phyloP scores from a whole-genome alignment of 2,888 invertebrate species.

The Euzophera pinguis region DNA sequence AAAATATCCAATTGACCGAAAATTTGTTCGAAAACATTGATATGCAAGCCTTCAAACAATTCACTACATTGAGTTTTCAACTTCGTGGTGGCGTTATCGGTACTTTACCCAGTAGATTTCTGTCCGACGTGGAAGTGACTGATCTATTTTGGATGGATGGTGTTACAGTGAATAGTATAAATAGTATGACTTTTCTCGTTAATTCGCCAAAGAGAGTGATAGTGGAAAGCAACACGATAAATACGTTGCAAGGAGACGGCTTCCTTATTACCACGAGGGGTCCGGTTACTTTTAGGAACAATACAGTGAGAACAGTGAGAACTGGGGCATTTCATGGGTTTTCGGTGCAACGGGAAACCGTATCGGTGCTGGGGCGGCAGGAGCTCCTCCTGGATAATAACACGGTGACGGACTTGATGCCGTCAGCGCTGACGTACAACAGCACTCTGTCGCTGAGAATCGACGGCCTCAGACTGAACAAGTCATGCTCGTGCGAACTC shows the following conservation, averaged over 20 bases:
- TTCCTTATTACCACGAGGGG: slow-evolving; percentile 82
- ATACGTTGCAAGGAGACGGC: slow-evolving; percentile 82
- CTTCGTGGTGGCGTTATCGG: slow-evolving; percentile 81
- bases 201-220: slow-evolving; percentile 81
- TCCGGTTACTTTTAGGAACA: slow-evolving; percentile 83
- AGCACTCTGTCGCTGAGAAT: slow-evolving; percentile 77
- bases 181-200: slow-evolving; percentile 85
- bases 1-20: slow-evolving; percentile 82
- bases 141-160: slow-evolving; percentile 83
- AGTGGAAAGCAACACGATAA: slow-evolving; percentile 80
- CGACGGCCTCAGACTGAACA: slow-evolving; percentile 79
- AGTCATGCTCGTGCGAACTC: slow-evolving; percentile 78
- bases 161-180: slow-evolving; percentile 81
- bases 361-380: slow-evolving; percentile 60
- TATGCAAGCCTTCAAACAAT: slow-evolving; percentile 88
- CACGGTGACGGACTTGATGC: slow-evolving; percentile 76
- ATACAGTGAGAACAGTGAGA: slow-evolving; percentile 77
- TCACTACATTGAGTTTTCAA: slow-evolving; percentile 83
- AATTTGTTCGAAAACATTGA: slow-evolving; percentile 82
- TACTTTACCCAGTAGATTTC: slow-evolving; percentile 83
- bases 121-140: slow-evolving; percentile 86
- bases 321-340: slow-evolving; percentile 83
- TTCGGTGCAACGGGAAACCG: slow-evolving; percentile 66
- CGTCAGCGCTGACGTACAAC: slow-evolving; percentile 81
- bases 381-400: slow-evolving; percentile 83